Evolutionary conservation across 1,140 invertebrate species (phyloP).

Genomic region (Hormaphis cornu): DNA sequence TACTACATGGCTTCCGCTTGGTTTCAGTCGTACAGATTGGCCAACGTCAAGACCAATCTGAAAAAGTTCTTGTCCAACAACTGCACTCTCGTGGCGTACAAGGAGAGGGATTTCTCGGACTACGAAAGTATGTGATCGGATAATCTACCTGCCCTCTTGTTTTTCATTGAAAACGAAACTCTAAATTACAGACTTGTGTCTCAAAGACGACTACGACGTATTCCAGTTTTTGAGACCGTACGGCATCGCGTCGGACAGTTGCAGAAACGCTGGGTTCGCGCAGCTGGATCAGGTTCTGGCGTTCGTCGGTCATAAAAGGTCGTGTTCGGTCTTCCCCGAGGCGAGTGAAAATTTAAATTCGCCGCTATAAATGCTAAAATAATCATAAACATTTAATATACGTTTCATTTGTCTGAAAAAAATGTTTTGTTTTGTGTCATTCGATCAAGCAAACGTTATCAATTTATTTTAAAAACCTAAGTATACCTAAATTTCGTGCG

Average conservation of each 20-base stretch:
- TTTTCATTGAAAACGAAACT: neutral
- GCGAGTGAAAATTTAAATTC: slow-evolving; percentile 37
- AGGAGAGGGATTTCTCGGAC: slow-evolving; percentile 36
- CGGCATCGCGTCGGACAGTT: slow-evolving; percentile 25
- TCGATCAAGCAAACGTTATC: slow-evolving; percentile 49
- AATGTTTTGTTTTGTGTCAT: slow-evolving; percentile 45
- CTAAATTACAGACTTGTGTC: neutral
- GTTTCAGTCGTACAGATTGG: slow-evolving; percentile 55
- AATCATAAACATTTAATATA: slow-evolving; percentile 37
- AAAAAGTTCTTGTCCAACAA: slow-evolving; percentile 35
- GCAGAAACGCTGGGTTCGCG: slow-evolving; percentile 9
- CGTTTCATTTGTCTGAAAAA: slow-evolving; percentile 37
- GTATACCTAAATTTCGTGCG: too few relatives aligned
- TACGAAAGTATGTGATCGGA: slow-evolving; percentile 30
- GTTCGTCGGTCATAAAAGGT: slow-evolving; percentile 42
- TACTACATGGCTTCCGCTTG: slow-evolving; percentile 59
- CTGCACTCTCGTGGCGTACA: slow-evolving; percentile 39
- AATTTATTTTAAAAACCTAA: too few relatives aligned
- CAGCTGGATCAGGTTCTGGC: slow-evolving; percentile 34
- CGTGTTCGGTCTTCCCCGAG: slow-evolving; percentile 48
- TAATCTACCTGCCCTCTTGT: too few relatives aligned
- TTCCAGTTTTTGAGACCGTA: neutral
- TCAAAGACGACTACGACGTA: neutral
- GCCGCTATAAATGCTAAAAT: slow-evolving; percentile 16
- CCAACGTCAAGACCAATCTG: slow-evolving; percentile 44